phyloP scores from a whole-genome alignment of 2,888 invertebrate species.

The Cylindroiulus punctatus region DNA sequence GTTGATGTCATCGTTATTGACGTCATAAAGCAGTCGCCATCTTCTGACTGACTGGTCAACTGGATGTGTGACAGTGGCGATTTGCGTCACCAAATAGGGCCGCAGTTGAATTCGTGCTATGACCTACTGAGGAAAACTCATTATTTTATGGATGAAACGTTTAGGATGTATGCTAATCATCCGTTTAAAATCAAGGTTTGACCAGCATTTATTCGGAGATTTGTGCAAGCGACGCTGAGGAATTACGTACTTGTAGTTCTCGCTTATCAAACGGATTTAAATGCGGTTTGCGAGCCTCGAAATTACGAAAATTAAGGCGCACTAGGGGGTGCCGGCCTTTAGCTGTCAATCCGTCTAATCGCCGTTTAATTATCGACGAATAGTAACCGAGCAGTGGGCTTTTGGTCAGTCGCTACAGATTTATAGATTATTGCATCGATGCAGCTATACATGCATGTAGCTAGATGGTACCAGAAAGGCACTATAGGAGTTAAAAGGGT shows the following conservation, averaged over 20 bases:
- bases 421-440: background rate
- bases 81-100: constrained; percentile 6
- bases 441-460: too few relatives aligned
- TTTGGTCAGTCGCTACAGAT: background rate
- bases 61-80: background rate
- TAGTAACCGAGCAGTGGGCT: background rate
- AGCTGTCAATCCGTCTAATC: constrained; percentile 7
- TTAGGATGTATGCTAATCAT: constrained; percentile 12
- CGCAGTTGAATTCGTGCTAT: background rate
- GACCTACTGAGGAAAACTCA: background rate
- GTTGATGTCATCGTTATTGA: too few relatives aligned
- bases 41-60: background rate
- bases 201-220: constrained; percentile 17
- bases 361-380: constrained; percentile 1
- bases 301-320: constrained; percentile 12
- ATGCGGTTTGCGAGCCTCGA: background rate
- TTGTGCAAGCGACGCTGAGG: background rate
- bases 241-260: constrained; percentile 26
- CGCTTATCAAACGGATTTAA: constrained; percentile 29
- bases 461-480: background rate
- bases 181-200: constrained; percentile 30
- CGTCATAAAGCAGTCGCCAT: background rate
- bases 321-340: constrained; percentile 22
- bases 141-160: constrained; percentile 31
- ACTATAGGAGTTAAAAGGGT: background rate